Conservation (phyloP, 2,797 vertebrate genomes). For the Serranus cabrilla region DNA sequence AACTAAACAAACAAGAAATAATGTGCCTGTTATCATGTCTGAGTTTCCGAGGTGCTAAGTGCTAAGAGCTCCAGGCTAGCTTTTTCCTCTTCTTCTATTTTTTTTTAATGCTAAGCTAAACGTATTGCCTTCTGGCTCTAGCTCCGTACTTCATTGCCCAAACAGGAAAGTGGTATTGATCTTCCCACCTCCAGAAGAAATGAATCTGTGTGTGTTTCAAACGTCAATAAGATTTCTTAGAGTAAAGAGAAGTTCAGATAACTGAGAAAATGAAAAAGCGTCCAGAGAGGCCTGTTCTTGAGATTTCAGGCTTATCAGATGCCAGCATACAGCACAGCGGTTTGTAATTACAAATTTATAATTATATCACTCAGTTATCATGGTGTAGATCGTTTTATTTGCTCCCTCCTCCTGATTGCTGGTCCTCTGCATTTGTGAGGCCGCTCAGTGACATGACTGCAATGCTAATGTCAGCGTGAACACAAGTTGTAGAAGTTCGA, state of each 20-base stretch:
- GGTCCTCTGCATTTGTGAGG: background rate
- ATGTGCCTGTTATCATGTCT: background rate
- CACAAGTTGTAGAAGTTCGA: background rate
- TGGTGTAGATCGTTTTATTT: background rate
- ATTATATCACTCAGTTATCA: constrained; percentile 12
- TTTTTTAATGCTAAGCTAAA: too few species aligned
- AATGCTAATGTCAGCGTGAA: background rate
- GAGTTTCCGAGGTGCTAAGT: background rate
- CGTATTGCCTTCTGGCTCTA: too few species aligned
- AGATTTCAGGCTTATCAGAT: background rate
- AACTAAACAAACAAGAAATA: background rate
- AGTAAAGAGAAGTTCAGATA: background rate
- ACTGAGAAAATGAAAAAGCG: background rate
- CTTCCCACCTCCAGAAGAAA: too few species aligned
- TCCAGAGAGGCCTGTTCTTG: background rate
- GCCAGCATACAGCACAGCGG: background rate
- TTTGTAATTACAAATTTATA: background rate
- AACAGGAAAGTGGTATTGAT: too few species aligned
- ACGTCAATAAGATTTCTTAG: background rate
- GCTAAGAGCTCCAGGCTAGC: too few species aligned
- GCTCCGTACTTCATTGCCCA: too few species aligned
- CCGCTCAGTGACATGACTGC: background rate
- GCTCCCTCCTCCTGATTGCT: background rate
- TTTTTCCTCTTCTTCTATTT: too few species aligned
- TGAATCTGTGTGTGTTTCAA: too few species aligned